Base-by-base conservation (phyloP, 2,888 invertebrate genomes). In the Melangyna quadrimaculata region DNA sequence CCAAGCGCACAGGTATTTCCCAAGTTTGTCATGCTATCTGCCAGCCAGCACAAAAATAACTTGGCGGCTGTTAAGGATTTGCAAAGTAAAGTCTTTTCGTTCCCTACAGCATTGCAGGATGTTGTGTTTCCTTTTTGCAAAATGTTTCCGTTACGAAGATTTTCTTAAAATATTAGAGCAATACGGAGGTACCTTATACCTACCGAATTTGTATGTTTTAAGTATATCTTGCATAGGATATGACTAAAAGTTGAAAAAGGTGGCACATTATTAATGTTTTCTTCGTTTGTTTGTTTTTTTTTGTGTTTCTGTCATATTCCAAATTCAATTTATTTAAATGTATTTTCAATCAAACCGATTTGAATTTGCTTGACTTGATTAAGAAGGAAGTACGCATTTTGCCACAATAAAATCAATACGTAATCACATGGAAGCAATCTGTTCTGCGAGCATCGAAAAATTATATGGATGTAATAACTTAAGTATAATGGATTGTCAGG, bases 121-220 rank as follows among this genome's bases (percentile, higher is more conserved):
- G 81, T 81, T 81, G 71, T 81, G 57, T 70, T 81, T 81, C 71
- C 81, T 65, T 29, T 51, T 65, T 81, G 51, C 81, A 51, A 71
- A 77, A 71, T 63, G 75, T 71, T 81, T 81, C 80, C 80, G 70
- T 65, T 71, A n/a, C 19, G 53, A 59, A 71, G 40, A 75, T 71
- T 65, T 77, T 63, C 74, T 74, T 74, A 70, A 70, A 63, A 45
- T 69, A 35, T 74, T 70, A 55, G 65, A 73, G 48, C 29, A 65
- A 57, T 48, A 48, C 12, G 22, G n/a, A n/a, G n/a, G n/a, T n/a
- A n/a, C n/a, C n/a, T n/a, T n/a, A n/a, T 45, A 14, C 4, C 5
- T 29, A 67, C 63, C 59, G 17, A 73, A 63, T 37, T 59, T 67
- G 19, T 65, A n/a, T n/a, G 14, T 61, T 71, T 53, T 55, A 70